Percentiles rank a stretch among this genome's conserved stretches.
Evolutionary conservation across 2,888 invertebrate species (phyloP).

Genomic region (Heteromurus nitidus): DNA sequence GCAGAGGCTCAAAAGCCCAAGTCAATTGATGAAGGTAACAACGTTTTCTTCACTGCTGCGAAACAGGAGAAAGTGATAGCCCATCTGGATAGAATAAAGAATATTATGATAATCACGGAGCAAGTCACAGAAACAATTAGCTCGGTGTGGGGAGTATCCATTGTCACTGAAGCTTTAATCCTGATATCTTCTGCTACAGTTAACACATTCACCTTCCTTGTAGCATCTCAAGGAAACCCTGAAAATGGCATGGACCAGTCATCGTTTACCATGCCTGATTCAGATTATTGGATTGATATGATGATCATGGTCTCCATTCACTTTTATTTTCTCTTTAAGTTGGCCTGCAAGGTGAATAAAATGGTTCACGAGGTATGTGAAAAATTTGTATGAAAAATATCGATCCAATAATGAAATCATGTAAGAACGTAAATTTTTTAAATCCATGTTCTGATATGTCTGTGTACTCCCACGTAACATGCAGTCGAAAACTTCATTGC

Average conservation of each 20-base stretch:
- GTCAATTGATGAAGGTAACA: background rate
- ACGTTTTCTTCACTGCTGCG: background rate
- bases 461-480: too few species aligned
- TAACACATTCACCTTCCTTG: constrained; percentile 54
- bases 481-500: constrained; percentile 51
- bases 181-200: constrained; percentile 52
- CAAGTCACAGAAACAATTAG: constrained; percentile 52
- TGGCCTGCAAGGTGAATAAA: constrained; percentile 49
- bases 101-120: constrained; percentile 41
- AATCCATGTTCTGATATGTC: too few species aligned
- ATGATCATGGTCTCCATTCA: constrained; percentile 50
- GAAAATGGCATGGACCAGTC: too few species aligned
- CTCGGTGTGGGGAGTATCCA: constrained; percentile 58
- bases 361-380: constrained; percentile 67
- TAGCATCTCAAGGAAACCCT: background rate
- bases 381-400: too few species aligned
- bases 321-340: constrained; percentile 66
- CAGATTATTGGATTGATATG: constrained; percentile 22
- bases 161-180: constrained; percentile 67
- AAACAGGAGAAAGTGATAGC: constrained; percentile 11
- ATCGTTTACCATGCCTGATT: background rate
- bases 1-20: background rate
- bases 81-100: constrained; percentile 40
- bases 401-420: too few species aligned
- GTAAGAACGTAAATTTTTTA: background rate